Evolutionary conservation across 2,797 vertebrate genomes (phyloP).

Genomic region (Spinus pinus): DNA sequence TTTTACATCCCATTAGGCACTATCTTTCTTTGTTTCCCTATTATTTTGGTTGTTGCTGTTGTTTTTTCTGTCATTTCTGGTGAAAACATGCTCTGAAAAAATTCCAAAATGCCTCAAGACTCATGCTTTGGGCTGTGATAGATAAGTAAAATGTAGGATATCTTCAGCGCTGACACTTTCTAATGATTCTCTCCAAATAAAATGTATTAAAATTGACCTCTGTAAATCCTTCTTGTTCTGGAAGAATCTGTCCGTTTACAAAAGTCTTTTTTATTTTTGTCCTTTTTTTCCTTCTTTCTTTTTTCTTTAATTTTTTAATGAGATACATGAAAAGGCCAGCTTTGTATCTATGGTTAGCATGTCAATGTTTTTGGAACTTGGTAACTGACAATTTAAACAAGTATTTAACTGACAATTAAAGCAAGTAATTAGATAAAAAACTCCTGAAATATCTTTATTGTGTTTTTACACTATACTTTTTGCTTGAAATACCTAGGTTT

Average conservation of each 20-base stretch:
- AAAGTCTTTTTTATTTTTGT: background rate
- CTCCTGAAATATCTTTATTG: background rate
- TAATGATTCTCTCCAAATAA: background rate
- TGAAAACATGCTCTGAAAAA: background rate
- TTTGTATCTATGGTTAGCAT: background rate
- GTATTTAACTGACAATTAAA: background rate
- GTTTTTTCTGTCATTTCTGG: background rate
- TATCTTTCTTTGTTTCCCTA: background rate
- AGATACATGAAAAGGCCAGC: background rate
- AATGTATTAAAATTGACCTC: background rate
- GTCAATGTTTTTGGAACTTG: background rate
- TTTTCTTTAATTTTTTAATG: background rate
- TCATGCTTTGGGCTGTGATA: background rate
- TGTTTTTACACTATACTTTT: background rate
- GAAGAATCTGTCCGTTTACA: background rate
- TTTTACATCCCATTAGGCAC: background rate
- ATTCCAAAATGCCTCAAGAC: background rate
- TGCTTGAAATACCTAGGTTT: background rate
- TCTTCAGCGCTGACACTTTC: background rate
- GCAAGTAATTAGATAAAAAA: background rate
- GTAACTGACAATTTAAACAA: background rate
- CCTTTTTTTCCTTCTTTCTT: background rate
- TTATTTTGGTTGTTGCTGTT: background rate
- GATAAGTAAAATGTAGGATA: background rate
- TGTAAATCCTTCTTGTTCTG: background rate